phyloP scores from a whole-genome alignment of 2,888 invertebrate species.

The Nemurella pictetii region DNA sequence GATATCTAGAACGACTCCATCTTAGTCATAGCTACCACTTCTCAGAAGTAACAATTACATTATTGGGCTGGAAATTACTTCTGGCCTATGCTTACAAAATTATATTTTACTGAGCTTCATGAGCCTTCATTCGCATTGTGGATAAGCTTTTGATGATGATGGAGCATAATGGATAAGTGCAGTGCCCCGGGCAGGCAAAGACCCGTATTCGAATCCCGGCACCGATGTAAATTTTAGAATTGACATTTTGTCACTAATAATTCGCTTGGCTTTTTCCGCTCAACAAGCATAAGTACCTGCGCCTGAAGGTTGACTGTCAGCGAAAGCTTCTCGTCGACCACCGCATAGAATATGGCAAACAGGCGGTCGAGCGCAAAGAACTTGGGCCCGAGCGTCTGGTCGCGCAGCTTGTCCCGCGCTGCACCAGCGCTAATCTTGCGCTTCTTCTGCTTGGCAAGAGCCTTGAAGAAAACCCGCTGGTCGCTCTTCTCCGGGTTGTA shows the following conservation, averaged over 20 bases:
- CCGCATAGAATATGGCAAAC: conserved; percentile 86
- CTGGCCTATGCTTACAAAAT: too few relatives aligned
- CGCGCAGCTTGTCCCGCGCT: conserved; percentile 55
- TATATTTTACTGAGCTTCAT: too few relatives aligned
- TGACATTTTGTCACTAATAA: too few relatives aligned
- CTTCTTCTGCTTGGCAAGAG: conserved; percentile 65
- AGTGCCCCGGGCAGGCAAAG: too few relatives aligned
- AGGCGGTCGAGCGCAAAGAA: conserved; percentile 79
- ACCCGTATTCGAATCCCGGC: too few relatives aligned
- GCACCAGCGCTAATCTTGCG: conserved; percentile 37
- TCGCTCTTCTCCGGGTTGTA: conserved; percentile 90
- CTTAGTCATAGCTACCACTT: not conserved
- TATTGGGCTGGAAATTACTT: conserved; percentile 22
- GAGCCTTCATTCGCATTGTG: too few relatives aligned
- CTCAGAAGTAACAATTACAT: not conserved
- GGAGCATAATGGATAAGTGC: too few relatives aligned
- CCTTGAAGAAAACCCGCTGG: conserved; percentile 81
- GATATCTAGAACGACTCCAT: conserved; percentile 60
- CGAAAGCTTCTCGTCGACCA: conserved; percentile 81
- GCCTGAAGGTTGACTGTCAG: conserved; percentile 84
- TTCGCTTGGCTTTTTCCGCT: too few relatives aligned
- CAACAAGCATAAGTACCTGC: conserved; percentile 65
- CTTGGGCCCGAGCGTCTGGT: conserved; percentile 76
- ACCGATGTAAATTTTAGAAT: too few relatives aligned
- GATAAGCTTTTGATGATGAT: too few relatives aligned